Evolutionary conservation across 2,888 invertebrate species (phyloP), one percentile per base, ranked within the genome.

Genomic region (Conus canariensis): DNA sequence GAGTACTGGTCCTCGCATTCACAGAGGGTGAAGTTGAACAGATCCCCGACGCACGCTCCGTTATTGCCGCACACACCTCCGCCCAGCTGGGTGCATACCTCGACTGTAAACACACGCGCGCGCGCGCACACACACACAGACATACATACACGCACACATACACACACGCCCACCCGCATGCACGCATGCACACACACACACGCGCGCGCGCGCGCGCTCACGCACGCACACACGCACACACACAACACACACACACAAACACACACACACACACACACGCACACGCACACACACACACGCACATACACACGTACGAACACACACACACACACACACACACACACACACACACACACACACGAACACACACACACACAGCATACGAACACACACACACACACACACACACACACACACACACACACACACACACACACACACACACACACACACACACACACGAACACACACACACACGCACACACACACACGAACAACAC

Each of bases 1-100:
- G 22, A 58, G 58, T 58, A 30, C 19, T 9, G 5, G 30, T 30
- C 45, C 0, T 16, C 30, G 10, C 86, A 86, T 7, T 22, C 16
- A 16, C 86, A 86, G 4, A 86, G 86, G 9, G 86, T 86, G 67
- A 86, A 86, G 86, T 86, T 86, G 67, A 30, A 67, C 67, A 86
- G 60, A 45, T 86, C 86, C 16, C 86, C 86, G 45, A 30, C 67
- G 25, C 86, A 86, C 64, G 3, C 16, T 1, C 86, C 86, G 45
- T 45, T 45, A 6, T 4, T 0, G 5, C 86, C 60, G 64, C 86
- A 86, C 30, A 67, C 19, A 4, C 30, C 16, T 7, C 67, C 30
- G 30, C 86, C 86, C 30, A 86, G 86, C 64, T 86, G 86, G 12
- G 10, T 7, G 86, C 86, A 86, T 6, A 85, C 60, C 19, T 85